phyloP scores from a whole-genome alignment of 2,888 invertebrate genomes.

The Eupeodes latifasciatus region DNA sequence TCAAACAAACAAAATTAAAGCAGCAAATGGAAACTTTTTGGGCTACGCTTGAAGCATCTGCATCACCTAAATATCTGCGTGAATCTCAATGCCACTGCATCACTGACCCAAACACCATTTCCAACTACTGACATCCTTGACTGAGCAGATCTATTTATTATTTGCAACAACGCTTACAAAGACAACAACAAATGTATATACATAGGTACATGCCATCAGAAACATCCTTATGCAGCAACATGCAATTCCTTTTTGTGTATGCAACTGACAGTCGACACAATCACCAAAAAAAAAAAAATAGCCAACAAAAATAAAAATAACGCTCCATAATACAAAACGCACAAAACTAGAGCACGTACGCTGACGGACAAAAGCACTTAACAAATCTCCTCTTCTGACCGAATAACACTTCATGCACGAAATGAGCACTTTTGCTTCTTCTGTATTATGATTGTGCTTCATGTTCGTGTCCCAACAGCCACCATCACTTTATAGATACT shows the following conservation, averaged over 20 bases:
- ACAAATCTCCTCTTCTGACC: slow-evolving; percentile 51
- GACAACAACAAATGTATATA: slow-evolving; percentile 19
- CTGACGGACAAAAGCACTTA: slow-evolving; percentile 62
- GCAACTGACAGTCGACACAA: slow-evolving; percentile 18
- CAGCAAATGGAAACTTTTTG: background rate
- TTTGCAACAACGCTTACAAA: background rate
- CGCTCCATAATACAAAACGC: slow-evolving; percentile 37
- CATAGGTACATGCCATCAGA: slow-evolving; percentile 13
- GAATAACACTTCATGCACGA: slow-evolving; percentile 52
- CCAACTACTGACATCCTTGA: slow-evolving; percentile 18
- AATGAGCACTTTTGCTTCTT: slow-evolving; percentile 46
- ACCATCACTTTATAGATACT: background rate
- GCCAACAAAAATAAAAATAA: slow-evolving; percentile 1
- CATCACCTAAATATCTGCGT: slow-evolving; percentile 30
- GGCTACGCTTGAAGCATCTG: background rate
- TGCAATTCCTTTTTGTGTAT: background rate
- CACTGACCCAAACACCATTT: slow-evolving; percentile 32
- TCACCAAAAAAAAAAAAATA: background rate
- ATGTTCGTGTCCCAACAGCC: slow-evolving; percentile 21
- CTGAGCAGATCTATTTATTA: slow-evolving; percentile 16
- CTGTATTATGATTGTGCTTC: slow-evolving; percentile 1
- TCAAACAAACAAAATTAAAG: background rate
- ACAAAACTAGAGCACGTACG: slow-evolving; percentile 60
- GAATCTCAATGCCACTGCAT: slow-evolving; percentile 39
- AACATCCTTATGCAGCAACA: slow-evolving; percentile 23